Percentiles rank a stretch among this genome's conserved stretches.
These are phyloP conservation scores for Xiphorhynchus elegans DNA, from an alignment of 2,113 vertebrate species.

Conservation along the genomic window DNA sequence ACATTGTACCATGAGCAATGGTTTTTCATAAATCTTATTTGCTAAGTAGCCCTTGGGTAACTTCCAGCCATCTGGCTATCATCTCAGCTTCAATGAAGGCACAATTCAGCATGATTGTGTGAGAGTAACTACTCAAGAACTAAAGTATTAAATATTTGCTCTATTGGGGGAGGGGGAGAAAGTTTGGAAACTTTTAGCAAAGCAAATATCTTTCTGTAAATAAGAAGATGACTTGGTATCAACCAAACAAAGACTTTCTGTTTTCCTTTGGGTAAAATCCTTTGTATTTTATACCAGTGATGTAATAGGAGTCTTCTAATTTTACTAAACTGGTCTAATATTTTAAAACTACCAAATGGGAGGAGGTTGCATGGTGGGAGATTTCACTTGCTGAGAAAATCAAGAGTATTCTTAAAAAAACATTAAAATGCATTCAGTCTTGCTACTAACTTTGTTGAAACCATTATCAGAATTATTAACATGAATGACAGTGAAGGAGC, in stretches of 20 bases:
- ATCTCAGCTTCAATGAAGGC: neutral
- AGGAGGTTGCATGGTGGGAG: neutral
- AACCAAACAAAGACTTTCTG: neutral
- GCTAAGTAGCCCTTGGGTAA: neutral
- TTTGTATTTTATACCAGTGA: neutral
- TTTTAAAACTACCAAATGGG: neutral
- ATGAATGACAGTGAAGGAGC: neutral
- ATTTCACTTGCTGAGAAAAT: neutral
- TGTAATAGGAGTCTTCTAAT: neutral
- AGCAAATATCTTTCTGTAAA: neutral
- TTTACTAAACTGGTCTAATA: neutral
- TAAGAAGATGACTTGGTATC: neutral
- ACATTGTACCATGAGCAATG: neutral
- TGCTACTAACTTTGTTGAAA: neutral
- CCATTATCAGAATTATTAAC: neutral
- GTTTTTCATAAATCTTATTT: neutral
- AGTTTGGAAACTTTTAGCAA: neutral
- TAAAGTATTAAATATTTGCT: neutral
- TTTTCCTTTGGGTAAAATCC: neutral
- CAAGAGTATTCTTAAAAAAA: neutral
- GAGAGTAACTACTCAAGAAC: neutral
- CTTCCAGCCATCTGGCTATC: neutral
- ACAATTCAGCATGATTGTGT: neutral
- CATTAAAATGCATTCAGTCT: neutral
- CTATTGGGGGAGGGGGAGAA: fast-evolving